A percentile compares a stretch with the other conserved stretches of the same genome.
phyloP scores from a whole-genome alignment of 1,140 invertebrate genomes.

The Drosophila saltans region DNA sequence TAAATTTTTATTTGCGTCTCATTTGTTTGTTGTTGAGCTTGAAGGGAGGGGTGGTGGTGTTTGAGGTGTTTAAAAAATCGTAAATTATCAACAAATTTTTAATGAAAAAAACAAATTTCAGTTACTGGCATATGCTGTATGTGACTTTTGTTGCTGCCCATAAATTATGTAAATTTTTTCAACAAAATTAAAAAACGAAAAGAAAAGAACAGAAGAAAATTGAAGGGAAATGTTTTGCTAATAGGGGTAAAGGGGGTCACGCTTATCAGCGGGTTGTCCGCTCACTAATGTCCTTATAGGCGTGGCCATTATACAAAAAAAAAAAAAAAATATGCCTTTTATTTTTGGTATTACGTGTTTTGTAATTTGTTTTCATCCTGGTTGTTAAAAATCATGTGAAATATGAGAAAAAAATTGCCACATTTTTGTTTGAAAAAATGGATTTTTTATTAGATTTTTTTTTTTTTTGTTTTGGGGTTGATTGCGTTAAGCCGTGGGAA shows the following conservation, averaged over 20 bases:
- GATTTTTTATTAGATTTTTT: conserved; percentile 72
- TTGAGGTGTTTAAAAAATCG: conserved; percentile 55
- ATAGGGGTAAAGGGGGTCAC: conserved; percentile 75
- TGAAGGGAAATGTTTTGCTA: conserved; percentile 54
- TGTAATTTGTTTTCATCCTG: conserved; percentile 70
- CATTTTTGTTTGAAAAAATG: conserved; percentile 60
- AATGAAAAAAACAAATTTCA: conserved; percentile 55
- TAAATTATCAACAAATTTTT: conserved; percentile 74
- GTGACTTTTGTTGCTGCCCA: conserved; percentile 76
- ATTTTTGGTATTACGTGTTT: conserved; percentile 55
- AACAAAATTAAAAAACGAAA: conserved; percentile 51
- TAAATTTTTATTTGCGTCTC: conserved; percentile 59
- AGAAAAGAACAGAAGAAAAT: conserved; percentile 29
- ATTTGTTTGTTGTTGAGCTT: conserved; percentile 42
- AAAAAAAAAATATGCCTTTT: conserved; percentile 74
- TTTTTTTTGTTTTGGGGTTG: conserved; percentile 26
- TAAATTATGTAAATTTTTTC: conserved; percentile 79
- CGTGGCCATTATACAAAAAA: conserved; percentile 58
- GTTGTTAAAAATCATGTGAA: conserved; percentile 61
- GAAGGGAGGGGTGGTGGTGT: neutral
- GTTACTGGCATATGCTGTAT: conserved; percentile 61
- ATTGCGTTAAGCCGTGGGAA: conserved; percentile 58
- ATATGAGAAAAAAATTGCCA: conserved; percentile 79
- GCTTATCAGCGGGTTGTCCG: conserved; percentile 36
- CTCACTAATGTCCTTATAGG: conserved; percentile 30